phyloP scores from a whole-genome alignment of 2,797 vertebrate genomes.

The Rhinophrynus dorsalis region DNA sequence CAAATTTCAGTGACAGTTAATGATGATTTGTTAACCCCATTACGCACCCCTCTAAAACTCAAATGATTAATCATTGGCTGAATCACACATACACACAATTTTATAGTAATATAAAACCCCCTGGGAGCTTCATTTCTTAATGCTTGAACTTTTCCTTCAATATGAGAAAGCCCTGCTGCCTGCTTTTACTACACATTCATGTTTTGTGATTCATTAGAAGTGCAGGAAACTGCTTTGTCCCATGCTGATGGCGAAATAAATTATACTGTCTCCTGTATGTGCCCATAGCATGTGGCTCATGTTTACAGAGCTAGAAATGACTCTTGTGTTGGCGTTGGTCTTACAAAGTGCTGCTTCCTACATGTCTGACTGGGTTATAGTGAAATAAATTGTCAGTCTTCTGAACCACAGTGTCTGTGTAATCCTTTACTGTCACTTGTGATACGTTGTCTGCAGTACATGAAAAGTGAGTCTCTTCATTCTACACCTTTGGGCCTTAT shows the following conservation, averaged over 20 bases:
- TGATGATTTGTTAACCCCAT: too few relatives aligned
- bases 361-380: not conserved
- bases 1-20: too few relatives aligned
- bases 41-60: too few relatives aligned
- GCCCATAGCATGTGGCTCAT: not conserved
- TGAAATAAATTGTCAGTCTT: slow-evolving; percentile 22
- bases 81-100: too few relatives aligned
- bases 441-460: too few relatives aligned
- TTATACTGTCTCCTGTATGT: too few relatives aligned
- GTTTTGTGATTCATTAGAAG: slow-evolving; percentile 15
- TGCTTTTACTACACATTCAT: slow-evolving; percentile 13
- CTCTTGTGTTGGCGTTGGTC: not conserved
- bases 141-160: not conserved
- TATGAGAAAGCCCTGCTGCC: not conserved
- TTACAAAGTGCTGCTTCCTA: slow-evolving; percentile 20
- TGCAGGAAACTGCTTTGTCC: not conserved
- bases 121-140: too few relatives aligned
- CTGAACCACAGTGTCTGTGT: not conserved
- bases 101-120: too few relatives aligned
- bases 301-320: not conserved
- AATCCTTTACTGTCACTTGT: too few relatives aligned
- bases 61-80: too few relatives aligned
- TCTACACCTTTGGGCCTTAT: too few relatives aligned
- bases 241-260: not conserved
- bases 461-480: too few relatives aligned